Evolutionary conservation across 2,888 invertebrate species (phyloP), one percentile per base, ranked within the genome.

Genomic region (Troides helena): DNA sequence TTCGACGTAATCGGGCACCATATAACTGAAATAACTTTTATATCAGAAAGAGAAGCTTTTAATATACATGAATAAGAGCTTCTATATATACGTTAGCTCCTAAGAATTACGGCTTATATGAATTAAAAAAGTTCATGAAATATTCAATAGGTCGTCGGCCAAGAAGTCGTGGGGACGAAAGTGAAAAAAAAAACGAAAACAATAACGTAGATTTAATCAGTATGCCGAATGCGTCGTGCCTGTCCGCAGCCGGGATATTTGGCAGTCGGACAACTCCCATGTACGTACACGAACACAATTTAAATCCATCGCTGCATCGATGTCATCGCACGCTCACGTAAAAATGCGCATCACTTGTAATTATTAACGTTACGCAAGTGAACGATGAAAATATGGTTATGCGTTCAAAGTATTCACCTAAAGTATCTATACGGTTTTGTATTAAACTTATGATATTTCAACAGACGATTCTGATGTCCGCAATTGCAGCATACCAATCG

Each of bases 181-280:
- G 87, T 88, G 83, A 89, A 89, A 88, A 86, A 83, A 86, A 87
- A 69, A 86, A 82, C 80, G 82, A 85, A 86, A 88, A 90, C 88
- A 89, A 90, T 89, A 88, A 88, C 83, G 84, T 76, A 78, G 80
- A 83, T 86, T 85, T 85, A 86, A 91, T 91, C 90, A 88, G 90
- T 89, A 91, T 92, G 89, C 92, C 83, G 84, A 78, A 79, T 81
- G 82, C 84, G 83, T 74, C 77, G 79, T 80, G 80, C 81, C 81
- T 84, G 88, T 87, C 85, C 86, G 83, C 89, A 88, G 88, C 87
- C 87, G 89, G 84, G 85, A 82, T 84, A 87, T 91, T 92, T 92
- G 91, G 90, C 90, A 89, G 85, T 77, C 81, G 83, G 81, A 86
- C 86, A 86, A 86, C 78, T 82, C 81, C 70, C 70, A 61, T 74